phyloP scores from a whole-genome alignment of 2,888 invertebrate genomes.

The Heteromyza rotundicornis region DNA sequence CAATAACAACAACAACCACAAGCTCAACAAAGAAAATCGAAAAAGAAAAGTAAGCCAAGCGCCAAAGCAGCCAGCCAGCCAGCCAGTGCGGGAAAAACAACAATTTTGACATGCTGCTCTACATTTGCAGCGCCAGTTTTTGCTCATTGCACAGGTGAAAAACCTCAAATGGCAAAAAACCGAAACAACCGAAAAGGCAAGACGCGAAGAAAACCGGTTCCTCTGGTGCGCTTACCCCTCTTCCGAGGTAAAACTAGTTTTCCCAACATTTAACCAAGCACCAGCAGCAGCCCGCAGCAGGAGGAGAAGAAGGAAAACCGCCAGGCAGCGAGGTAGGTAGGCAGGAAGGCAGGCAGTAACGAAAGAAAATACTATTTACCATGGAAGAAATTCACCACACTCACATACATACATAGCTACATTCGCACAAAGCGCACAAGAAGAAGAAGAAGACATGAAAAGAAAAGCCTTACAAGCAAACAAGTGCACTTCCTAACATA shows the following conservation, averaged over 20 bases:
- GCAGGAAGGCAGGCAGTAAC: not conserved
- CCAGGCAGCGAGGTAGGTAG: not conserved
- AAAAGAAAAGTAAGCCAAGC: no score
- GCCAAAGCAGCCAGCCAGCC: no score
- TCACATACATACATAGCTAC: not conserved
- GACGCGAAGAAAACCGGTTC: no score
- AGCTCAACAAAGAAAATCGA: no score
- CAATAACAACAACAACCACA: conserved; percentile 7
- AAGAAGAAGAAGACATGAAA: no score
- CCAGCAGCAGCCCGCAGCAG: not conserved
- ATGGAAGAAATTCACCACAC: conserved; percentile 16
- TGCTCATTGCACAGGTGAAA: not conserved
- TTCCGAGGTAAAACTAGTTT: no score
- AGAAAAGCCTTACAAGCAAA: not conserved
- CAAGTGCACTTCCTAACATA: conserved; percentile 36
- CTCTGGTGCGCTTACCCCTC: no score
- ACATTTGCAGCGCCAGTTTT: conserved; percentile 6
- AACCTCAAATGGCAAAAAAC: not conserved
- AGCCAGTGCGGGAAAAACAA: no score
- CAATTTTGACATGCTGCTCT: conserved; percentile 22
- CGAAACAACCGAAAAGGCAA: not conserved
- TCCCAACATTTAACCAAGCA: no score
- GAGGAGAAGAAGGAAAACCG: no score
- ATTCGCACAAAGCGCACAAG: not conserved
- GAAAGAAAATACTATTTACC: not conserved